These are phyloP conservation scores for Gymnoscopelus microlampas DNA, from an alignment of 2,797 vertebrate species.

Conservation along the genomic window DNA sequence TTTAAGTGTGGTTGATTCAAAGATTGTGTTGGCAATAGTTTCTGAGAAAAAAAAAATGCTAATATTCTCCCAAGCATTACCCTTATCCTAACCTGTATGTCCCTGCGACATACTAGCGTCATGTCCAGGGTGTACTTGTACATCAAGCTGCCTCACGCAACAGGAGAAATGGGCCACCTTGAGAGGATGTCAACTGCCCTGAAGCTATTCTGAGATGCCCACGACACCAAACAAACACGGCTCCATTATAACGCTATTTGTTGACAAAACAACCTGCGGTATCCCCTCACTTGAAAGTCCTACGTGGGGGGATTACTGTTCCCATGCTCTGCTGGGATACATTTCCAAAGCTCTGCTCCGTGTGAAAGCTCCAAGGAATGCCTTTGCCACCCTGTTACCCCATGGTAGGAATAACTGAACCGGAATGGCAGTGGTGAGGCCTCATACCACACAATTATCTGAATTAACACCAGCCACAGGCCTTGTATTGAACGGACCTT, in stretches of 20 bases:
- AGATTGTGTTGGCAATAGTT: not conserved
- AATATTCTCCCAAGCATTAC: not conserved
- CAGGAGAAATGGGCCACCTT: conserved; percentile 12
- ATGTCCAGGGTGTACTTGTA: too few species aligned
- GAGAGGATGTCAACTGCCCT: conserved; percentile 35
- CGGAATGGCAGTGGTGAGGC: conserved; percentile 34
- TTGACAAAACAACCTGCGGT: conserved; percentile 67
- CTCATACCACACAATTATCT: conserved; percentile 66
- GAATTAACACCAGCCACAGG: conserved; percentile 56
- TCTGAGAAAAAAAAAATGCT: conserved; percentile 25
- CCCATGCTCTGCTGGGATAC: conserved; percentile 19
- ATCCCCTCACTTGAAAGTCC: conserved; percentile 53
- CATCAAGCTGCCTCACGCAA: too few species aligned
- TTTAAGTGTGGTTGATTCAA: not conserved
- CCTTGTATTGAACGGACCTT: conserved; percentile 14
- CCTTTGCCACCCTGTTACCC: conserved; percentile 50
- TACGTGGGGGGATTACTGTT: conserved; percentile 25
- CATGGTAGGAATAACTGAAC: conserved; percentile 58
- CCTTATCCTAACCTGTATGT: not conserved
- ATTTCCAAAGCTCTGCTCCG: conserved; percentile 46
- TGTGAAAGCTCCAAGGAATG: conserved; percentile 54
- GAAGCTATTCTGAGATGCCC: conserved; percentile 57
- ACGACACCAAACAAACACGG: conserved; percentile 43
- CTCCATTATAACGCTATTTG: conserved; percentile 56
- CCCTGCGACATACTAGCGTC: too few species aligned